Evolutionary conservation across 1,140 invertebrate species (phyloP).

Genomic region (Drosophila arawakana): DNA sequence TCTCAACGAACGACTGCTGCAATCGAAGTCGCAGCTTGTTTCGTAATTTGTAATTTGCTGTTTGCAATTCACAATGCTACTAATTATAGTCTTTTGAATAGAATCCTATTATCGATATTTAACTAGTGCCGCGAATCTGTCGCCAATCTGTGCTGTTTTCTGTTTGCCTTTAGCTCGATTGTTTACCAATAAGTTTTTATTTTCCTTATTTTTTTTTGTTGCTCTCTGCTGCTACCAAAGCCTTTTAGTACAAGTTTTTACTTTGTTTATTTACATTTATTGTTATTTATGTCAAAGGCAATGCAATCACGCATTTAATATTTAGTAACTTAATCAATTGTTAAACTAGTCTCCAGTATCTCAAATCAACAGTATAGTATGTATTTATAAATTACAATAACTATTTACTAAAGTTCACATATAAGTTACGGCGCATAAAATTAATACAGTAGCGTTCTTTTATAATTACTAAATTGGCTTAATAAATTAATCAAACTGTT

Average conservation of each 20-base stretch:
- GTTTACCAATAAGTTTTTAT: conserved; percentile 31
- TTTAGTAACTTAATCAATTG: conserved; percentile 1
- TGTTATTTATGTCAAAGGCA: background rate
- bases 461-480: background rate
- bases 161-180: conserved; percentile 46
- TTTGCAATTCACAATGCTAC: conserved; percentile 47
- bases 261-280: conserved; percentile 30
- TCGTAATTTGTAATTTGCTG: conserved; percentile 47
- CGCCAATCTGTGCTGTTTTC: conserved; percentile 23
- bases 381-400: background rate
- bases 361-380: conserved; percentile 6
- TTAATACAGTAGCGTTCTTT: background rate
- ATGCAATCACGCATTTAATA: conserved; percentile 18
- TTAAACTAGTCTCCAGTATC: conserved; percentile 22
- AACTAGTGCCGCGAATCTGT: conserved; percentile 31
- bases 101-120: conserved; percentile 32
- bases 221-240: conserved; percentile 46
- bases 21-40: conserved; percentile 58
- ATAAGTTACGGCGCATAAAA: background rate
- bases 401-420: no score
- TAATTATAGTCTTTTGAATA: conserved; percentile 45
- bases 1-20: conserved; percentile 51
- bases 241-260: conserved; percentile 53
- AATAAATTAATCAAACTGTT: background rate
- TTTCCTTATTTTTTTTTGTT: conserved; percentile 11